Conservation (phyloP, 2,113 vertebrate genomes). For the Coregonus clupeaformis region DNA sequence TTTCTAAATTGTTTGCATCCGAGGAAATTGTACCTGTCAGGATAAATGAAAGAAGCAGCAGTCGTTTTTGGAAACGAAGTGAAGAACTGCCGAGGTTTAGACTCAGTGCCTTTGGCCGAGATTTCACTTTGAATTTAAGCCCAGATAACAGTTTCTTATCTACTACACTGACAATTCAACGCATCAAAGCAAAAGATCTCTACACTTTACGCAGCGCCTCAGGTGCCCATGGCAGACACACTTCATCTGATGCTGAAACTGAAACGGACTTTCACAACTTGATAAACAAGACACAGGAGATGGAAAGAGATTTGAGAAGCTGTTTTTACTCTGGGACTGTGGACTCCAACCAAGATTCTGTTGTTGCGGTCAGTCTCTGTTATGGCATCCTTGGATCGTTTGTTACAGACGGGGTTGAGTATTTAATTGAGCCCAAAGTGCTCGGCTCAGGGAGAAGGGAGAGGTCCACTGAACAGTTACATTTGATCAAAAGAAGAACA, state of each 20-base stretch:
- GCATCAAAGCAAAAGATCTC: constrained; percentile 53
- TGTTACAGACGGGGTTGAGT: constrained; percentile 74
- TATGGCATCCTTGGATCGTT: constrained; percentile 81
- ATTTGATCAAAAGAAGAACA: constrained; percentile 65
- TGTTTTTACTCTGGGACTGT: constrained; percentile 85
- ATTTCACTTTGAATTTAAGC: constrained; percentile 73
- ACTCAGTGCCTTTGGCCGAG: constrained; percentile 76
- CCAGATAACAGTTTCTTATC: constrained; percentile 82
- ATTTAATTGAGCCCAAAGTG: constrained; percentile 76
- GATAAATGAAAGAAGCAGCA: constrained; percentile 51
- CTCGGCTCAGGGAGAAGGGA: not conserved
- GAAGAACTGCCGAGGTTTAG: constrained; percentile 66
- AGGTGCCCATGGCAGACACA: constrained; percentile 19
- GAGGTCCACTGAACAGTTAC: constrained; percentile 47
- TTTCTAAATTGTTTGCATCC: constrained; percentile 48
- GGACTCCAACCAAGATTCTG: constrained; percentile 64
- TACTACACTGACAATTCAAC: constrained; percentile 74
- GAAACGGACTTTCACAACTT: constrained; percentile 13
- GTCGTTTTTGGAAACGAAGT: constrained; percentile 70
- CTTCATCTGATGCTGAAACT: not conserved
- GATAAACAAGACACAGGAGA: constrained; percentile 37
- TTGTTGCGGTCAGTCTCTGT: constrained; percentile 84
- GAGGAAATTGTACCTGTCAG: constrained; percentile 70
- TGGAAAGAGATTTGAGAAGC: constrained; percentile 48
- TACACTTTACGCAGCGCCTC: constrained; percentile 34